Percentiles rank a stretch among this genome's conserved stretches.
These are phyloP conservation scores for Ceratotherium simum DNA, from an alignment of 2,113 vertebrate genomes.

Conservation along the genomic window DNA sequence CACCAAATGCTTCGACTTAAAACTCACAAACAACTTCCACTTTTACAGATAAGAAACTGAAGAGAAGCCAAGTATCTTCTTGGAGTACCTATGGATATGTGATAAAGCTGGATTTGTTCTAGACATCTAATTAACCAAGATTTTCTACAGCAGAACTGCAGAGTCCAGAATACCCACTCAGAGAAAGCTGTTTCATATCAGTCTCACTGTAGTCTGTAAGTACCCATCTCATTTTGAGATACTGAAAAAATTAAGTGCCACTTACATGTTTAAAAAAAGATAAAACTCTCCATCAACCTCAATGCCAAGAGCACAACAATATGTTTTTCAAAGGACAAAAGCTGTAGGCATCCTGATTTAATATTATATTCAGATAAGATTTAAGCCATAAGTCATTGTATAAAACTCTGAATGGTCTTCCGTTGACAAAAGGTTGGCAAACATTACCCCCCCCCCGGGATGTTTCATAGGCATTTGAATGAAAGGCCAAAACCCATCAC, in stretches of 20 bases:
- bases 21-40: neutral
- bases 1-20: slow-evolving; percentile 8
- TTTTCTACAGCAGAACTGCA: neutral
- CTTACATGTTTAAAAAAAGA: neutral
- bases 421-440: neutral
- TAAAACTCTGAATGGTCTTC: neutral
- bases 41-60: slow-evolving; percentile 9
- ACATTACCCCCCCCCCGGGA: neutral
- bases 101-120: slow-evolving; percentile 11
- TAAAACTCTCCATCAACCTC: neutral
- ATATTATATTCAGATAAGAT: neutral
- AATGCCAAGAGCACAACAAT: neutral
- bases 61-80: neutral
- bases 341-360: neutral
- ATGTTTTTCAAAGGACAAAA: slow-evolving; percentile 33
- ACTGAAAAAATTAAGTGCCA: slow-evolving; percentile 1
- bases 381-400: neutral
- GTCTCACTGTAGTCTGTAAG: neutral
- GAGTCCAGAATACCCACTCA: neutral
- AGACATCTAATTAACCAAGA: slow-evolving; percentile 4
- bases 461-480: neutral
- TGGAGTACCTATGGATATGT: neutral
- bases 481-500: neutral
- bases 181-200: slow-evolving; percentile 23
- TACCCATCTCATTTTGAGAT: neutral